phyloP scores from a whole-genome alignment of 2,888 invertebrate genomes.

The Drosophila atroscutellata region DNA sequence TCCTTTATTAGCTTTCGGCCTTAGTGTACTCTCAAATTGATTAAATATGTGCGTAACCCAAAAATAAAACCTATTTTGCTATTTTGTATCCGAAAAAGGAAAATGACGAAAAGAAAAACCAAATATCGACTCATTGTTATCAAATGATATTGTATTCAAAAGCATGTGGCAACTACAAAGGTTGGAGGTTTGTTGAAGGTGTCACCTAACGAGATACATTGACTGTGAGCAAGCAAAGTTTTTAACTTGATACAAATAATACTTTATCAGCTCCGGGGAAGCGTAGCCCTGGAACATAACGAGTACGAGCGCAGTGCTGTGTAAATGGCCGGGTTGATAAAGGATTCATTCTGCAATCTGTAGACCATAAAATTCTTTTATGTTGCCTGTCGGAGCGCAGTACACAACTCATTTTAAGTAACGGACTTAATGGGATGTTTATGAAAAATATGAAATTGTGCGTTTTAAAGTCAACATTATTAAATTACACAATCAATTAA shows the following conservation, averaged over 20 bases:
- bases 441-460: conserved; percentile 23
- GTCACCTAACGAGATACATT: conserved; percentile 10
- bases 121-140: conserved; percentile 36
- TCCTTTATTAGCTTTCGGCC: conserved; percentile 22
- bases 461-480: conserved; percentile 3
- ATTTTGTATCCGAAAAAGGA: conserved; percentile 12
- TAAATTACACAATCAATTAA: conserved; percentile 36
- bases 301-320: not conserved
- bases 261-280: conserved; percentile 36
- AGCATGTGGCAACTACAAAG: conserved; percentile 6
- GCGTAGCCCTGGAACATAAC: conserved; percentile 19
- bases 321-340: conserved; percentile 15
- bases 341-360: conserved; percentile 10
- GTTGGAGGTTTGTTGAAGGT: not conserved
- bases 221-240: conserved; percentile 15
- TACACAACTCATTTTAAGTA: not conserved
- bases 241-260: conserved; percentile 32
- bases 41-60: conserved; percentile 23
- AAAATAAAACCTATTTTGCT: conserved; percentile 22
- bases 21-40: conserved; percentile 24
- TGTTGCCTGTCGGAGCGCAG: conserved; percentile 1
- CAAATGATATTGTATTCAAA: conserved; percentile 15
- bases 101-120: conserved; percentile 5
- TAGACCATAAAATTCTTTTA: conserved; percentile 38
- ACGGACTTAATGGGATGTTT: not conserved